Base-by-base conservation (phyloP, 1,140 invertebrate genomes). In the Diabrotica virgifera region DNA sequence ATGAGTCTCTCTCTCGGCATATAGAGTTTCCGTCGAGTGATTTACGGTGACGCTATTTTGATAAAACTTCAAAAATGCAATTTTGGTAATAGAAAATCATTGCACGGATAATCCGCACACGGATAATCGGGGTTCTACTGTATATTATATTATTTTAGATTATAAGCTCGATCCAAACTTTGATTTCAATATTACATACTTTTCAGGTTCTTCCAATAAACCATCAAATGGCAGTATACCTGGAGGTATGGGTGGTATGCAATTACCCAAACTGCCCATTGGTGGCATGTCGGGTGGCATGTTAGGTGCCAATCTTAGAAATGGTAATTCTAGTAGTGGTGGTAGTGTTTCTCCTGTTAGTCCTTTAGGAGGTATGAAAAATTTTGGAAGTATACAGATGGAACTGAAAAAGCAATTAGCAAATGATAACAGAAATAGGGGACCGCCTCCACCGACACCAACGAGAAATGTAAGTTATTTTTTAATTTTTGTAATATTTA, bases 361-460 rank as follows among this genome's bases (percentile, higher is more conserved):
- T 46, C 40, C 40, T 10, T 46, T n/a, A 46, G 40, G 40, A 10
- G 37, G n/a, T 6, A 14, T 63, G n/a, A 73, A 67, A 62, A 75
- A 74, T 65, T 75, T 76, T 59, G 68, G 62, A 53, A 74, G 68
- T 64, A 71, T 77, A 36, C 76, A 78, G 62, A 70, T 73, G 52
- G 72, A 78, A 65, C 54, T 78, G 12, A 77, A 76, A 52, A 73
- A 72, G 62, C 75, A 77, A 63, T 66, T 78, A 67, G 73, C 73
- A 24, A 75, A 67, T 64, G 73, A 75, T 62, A 74, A 70, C 63
- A 68, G 71, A 65, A 77, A 74, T 62, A 66, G 75, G 24, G 72
- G 72, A 10, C 73, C 74, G n/a, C 72, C 74, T 8, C 76, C 76
- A 24, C 74, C 76, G 7, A 71, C 77, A 37, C 77, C 77, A 12